These are phyloP conservation scores for Liolophura sinensis DNA, from an alignment of 1,140 invertebrate genomes.

Conservation along the genomic window DNA sequence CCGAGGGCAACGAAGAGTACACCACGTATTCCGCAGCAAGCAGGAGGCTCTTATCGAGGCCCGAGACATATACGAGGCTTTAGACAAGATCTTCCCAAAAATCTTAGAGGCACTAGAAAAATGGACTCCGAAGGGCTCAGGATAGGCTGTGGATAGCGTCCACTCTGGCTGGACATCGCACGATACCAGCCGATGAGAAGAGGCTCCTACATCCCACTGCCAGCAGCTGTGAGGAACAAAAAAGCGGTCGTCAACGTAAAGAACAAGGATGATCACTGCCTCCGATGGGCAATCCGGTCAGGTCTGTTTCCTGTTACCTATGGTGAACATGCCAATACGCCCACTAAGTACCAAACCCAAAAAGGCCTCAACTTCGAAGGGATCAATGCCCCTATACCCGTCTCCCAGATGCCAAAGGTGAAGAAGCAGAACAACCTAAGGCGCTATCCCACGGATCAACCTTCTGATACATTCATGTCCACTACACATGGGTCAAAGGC, in stretches of 20 bases:
- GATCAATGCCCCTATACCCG: constrained; percentile 13
- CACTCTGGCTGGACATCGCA: constrained; percentile 11
- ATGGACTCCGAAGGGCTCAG: constrained; percentile 13
- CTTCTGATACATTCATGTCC: too few species aligned
- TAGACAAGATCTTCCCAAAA: neutral
- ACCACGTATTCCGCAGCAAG: constrained; percentile 9
- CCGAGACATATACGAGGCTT: constrained; percentile 7
- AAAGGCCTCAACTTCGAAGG: constrained; percentile 12
- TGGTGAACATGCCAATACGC: constrained; percentile 8
- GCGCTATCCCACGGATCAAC: constrained; percentile 2
- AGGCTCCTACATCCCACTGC: constrained; percentile 11
- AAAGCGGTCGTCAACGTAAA: constrained; percentile 17
- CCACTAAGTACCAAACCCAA: too few species aligned
- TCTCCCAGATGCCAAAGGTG: constrained; percentile 14
- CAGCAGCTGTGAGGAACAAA: constrained; percentile 5
- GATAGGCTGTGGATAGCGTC: constrained; percentile 1
- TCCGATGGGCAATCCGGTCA: constrained; percentile 10
- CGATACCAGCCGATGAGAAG: constrained; percentile 10
- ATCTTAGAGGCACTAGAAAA: constrained; percentile 7
- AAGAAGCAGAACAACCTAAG: constrained; percentile 9
- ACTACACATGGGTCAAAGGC: constrained; percentile 22
- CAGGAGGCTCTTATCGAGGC: constrained; percentile 8
- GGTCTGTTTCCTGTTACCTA: too few species aligned
- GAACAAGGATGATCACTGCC: constrained; percentile 15
- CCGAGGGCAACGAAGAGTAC: too few species aligned